A percentile compares a stretch with the other conserved stretches of the same genome.
phyloP scores from a whole-genome alignment of 2,888 invertebrate species.

The Drosophila stalkeri region DNA sequence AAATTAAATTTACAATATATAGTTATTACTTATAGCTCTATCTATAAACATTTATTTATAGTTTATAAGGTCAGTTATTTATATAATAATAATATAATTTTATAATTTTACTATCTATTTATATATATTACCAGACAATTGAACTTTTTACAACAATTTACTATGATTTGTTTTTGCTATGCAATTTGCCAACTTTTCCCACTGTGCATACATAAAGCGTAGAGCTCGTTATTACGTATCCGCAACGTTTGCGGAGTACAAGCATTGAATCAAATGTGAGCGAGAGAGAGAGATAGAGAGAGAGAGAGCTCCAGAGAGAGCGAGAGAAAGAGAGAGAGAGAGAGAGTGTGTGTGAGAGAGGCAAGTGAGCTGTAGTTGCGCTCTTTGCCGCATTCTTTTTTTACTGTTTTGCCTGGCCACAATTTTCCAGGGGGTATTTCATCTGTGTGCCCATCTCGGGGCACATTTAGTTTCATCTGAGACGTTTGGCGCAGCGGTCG shows the following conservation, averaged over 20 bases:
- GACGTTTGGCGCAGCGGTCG: conserved; percentile 84
- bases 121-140: not conserved
- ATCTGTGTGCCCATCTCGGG: conserved; percentile 58
- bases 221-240: conserved; percentile 55
- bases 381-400: conserved; percentile 74
- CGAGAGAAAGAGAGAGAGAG: conserved; percentile 46
- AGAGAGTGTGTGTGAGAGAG: conserved; percentile 19
- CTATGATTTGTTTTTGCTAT: not conserved
- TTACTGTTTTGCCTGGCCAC: conserved; percentile 60
- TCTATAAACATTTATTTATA: not conserved
- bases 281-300: not conserved
- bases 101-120: not conserved
- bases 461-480: conserved; percentile 84
- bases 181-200: not conserved
- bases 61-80: not conserved
- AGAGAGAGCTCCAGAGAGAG: conserved; percentile 17
- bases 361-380: conserved; percentile 47
- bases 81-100: too few species aligned
- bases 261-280: conserved; percentile 1
- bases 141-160: too few species aligned
- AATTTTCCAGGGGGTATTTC: conserved; percentile 71
- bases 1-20: not conserved
- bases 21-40: not conserved
- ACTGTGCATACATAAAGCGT: conserved; percentile 48
- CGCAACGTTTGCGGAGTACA: conserved; percentile 39